A percentile compares a stretch with the other conserved stretches of the same genome.
Conservation (phyloP, 1,140 invertebrate species). For the Stegodyphus mimosarum region DNA sequence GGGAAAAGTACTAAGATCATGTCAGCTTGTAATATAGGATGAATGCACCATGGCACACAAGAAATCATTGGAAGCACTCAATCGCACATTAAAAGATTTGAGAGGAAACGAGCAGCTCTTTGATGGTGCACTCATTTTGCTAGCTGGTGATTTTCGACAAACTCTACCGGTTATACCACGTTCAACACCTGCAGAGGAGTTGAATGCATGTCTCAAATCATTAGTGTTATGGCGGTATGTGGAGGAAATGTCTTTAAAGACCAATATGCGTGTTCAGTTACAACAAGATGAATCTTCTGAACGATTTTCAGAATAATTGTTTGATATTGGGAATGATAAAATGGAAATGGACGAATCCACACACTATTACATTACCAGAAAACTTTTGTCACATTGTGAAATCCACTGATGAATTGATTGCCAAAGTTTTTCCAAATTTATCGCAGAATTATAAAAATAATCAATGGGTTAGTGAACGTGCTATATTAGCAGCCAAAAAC, state of each 20-base stretch:
- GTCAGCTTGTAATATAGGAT: too few species aligned
- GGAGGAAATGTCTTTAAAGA: neutral
- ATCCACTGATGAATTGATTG: conserved; percentile 17
- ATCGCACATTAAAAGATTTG: conserved; percentile 14
- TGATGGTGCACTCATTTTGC: conserved; percentile 65
- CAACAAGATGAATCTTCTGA: neutral
- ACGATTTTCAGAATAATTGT: neutral
- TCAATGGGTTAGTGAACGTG: too few species aligned
- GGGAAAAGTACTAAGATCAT: too few species aligned
- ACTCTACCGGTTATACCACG: conserved; percentile 67
- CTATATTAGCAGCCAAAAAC: too few species aligned
- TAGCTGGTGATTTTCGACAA: conserved; percentile 70
- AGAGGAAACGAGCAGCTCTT: conserved; percentile 30
- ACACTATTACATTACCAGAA: conserved; percentile 30
- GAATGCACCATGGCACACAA: conserved; percentile 10
- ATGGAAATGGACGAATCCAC: too few species aligned
- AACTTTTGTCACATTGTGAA: conserved; percentile 29
- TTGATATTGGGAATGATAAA: neutral
- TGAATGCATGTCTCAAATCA: neutral
- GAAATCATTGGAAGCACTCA: conserved; percentile 8
- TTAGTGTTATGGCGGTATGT: neutral
- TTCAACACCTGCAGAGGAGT: conserved; percentile 20
- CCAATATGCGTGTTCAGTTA: conserved; percentile 8
- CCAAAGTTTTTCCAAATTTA: conserved; percentile 40
- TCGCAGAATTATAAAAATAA: neutral